These are phyloP conservation scores for Lasioglossum pauxillum DNA, from an alignment of 2,888 invertebrate genomes.

Conservation along the genomic window DNA sequence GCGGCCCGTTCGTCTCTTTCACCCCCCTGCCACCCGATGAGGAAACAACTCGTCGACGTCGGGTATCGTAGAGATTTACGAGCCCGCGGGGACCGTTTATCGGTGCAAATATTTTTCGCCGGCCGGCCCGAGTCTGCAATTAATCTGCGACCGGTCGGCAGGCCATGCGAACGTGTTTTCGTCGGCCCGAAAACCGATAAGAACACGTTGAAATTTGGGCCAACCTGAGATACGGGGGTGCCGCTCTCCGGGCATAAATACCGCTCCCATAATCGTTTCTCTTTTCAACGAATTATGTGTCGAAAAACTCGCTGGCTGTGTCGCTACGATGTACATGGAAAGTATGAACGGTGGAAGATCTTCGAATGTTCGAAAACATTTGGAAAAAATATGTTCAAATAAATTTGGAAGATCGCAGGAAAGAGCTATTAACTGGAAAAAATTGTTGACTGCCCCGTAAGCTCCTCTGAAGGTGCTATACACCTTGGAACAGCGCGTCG, in stretches of 20 bases:
- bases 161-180: slow-evolving; percentile 7
- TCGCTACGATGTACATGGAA: not conserved
- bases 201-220: slow-evolving; percentile 7
- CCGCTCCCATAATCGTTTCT: not conserved
- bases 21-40: not conserved
- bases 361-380: not conserved
- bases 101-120: slow-evolving; percentile 39
- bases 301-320: not conserved
- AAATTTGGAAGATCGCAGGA: not conserved
- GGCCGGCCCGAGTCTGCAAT: slow-evolving; percentile 2
- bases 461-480: not conserved
- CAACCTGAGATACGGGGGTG: not conserved
- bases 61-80: slow-evolving; percentile 38
- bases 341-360: not conserved
- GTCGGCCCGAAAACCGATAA: slow-evolving; percentile 1
- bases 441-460: not conserved
- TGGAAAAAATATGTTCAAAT: no score
- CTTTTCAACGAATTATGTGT: not conserved
- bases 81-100: slow-evolving; percentile 22
- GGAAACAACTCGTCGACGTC: not conserved
- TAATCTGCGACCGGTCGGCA: slow-evolving; percentile 25
- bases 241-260: not conserved
- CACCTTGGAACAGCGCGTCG: not conserved
- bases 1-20: slow-evolving; percentile 53
- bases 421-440: not conserved